Evolutionary conservation across 2,113 vertebrate genomes (phyloP).

Genomic region (Tychaedon coryphoeus): DNA sequence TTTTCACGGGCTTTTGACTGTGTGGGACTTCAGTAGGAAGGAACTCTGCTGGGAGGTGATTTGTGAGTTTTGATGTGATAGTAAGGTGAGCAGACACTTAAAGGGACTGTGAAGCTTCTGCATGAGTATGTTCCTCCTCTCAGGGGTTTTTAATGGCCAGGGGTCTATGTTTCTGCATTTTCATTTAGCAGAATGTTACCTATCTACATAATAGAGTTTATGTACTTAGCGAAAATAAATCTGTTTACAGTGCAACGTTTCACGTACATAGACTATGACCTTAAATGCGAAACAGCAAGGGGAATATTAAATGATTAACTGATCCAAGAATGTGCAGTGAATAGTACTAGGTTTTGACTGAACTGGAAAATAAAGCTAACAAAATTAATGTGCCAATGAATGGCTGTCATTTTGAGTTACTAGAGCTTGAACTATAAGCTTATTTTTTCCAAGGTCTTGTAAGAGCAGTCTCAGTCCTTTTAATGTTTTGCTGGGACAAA

Average conservation of each 20-base stretch:
- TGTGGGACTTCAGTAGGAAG: not conserved
- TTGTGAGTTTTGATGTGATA: not conserved
- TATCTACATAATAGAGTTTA: not conserved
- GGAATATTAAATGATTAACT: constrained; percentile 27
- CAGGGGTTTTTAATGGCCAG: not conserved
- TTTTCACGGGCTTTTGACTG: not conserved
- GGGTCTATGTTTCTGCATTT: not conserved
- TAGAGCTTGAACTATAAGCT: not conserved
- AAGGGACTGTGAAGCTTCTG: not conserved
- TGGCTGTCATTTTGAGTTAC: not conserved
- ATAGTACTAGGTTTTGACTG: not conserved
- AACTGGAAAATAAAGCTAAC: not conserved
- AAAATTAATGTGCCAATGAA: not conserved
- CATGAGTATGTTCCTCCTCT: not conserved
- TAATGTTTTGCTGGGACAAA: not conserved
- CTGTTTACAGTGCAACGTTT: not conserved
- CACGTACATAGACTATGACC: not conserved
- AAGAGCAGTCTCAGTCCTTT: not conserved
- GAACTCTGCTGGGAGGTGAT: not conserved
- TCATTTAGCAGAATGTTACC: not conserved
- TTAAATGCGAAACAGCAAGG: not conserved
- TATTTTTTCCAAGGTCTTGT: not conserved
- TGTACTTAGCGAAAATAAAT: not conserved
- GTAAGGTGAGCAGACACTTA: not conserved
- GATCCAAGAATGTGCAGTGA: not conserved